Conservation (phyloP, 2,797 vertebrate species). For the Threskiornis aethiopicus region DNA sequence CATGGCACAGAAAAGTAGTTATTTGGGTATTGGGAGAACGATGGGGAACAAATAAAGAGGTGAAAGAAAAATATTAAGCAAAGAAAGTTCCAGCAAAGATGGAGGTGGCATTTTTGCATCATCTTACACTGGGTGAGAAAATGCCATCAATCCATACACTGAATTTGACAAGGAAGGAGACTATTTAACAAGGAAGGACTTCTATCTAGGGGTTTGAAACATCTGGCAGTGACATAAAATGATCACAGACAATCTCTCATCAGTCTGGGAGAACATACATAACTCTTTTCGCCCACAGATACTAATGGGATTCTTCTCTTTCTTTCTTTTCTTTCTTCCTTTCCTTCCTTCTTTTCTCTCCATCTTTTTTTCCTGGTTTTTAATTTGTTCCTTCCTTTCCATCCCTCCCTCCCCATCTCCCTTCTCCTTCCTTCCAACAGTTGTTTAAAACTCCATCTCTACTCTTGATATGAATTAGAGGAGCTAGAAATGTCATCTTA, state of each 20-base stretch:
- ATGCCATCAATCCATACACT: background rate
- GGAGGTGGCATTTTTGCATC: background rate
- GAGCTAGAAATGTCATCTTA: background rate
- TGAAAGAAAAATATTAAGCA: background rate
- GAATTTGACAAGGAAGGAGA: background rate
- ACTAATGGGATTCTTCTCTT: background rate
- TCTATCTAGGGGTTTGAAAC: background rate
- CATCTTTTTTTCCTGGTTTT: background rate
- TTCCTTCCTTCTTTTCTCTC: background rate
- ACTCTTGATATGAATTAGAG: background rate
- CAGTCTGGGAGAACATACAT: background rate
- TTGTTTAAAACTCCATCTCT: background rate
- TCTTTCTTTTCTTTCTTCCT: background rate
- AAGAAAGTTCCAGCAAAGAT: background rate
- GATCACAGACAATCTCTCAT: background rate
- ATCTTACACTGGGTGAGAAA: background rate
- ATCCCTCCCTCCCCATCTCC: background rate
- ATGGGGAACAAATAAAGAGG: background rate
- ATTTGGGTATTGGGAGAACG: background rate
- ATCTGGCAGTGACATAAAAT: background rate
- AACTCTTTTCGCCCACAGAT: background rate
- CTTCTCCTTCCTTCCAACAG: background rate
- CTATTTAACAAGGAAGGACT: background rate
- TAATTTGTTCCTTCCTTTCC: background rate
- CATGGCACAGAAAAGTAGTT: background rate